These are phyloP conservation scores for Rhea americana DNA, from an alignment of 2,113 vertebrate species.

Conservation along the genomic window DNA sequence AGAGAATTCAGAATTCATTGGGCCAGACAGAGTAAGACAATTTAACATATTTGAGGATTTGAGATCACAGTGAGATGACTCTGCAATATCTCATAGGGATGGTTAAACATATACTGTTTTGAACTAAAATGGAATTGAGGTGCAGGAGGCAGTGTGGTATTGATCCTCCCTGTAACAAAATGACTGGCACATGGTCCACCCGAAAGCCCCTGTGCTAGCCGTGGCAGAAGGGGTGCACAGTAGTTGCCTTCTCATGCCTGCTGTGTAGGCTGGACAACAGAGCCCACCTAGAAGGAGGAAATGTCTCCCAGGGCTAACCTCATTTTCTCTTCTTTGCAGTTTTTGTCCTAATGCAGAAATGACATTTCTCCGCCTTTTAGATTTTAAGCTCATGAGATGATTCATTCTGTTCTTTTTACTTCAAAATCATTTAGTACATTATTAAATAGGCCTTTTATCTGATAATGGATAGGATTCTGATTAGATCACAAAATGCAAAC, in stretches of 20 bases:
- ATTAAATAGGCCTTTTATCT: not conserved
- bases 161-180: not conserved
- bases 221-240: not conserved
- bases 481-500: conserved; percentile 31
- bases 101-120: not conserved
- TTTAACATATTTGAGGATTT: not conserved
- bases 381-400: not conserved
- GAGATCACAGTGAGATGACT: not conserved
- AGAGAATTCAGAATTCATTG: not conserved
- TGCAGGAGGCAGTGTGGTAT: not conserved
- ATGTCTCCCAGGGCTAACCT: not conserved
- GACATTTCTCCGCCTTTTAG: not conserved
- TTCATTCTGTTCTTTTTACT: not conserved
- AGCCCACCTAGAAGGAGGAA: not conserved
- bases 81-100: not conserved
- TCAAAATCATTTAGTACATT: not conserved
- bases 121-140: not conserved
- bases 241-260: not conserved
- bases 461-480: not conserved
- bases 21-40: not conserved
- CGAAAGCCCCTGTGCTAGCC: rapidly evolving
- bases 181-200: not conserved
- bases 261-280: not conserved
- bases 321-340: not conserved
- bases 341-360: not conserved